These are phyloP conservation scores for Chrysopilus asiliformis DNA, from an alignment of 2,888 invertebrate genomes.

Conservation along the genomic window DNA sequence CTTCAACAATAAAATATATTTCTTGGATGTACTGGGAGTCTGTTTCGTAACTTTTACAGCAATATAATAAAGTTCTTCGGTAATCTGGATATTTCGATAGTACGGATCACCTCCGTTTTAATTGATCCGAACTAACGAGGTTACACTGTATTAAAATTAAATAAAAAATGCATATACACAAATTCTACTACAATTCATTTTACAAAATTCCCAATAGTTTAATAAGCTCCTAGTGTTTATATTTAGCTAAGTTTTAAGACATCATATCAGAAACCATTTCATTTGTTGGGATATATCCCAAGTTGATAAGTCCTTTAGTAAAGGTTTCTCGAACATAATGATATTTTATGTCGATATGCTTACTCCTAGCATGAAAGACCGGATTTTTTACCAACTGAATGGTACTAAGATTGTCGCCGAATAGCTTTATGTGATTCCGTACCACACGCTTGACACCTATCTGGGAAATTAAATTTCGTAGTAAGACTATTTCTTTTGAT, in stretches of 20 bases:
- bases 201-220: conserved; percentile 4
- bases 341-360: conserved; percentile 13
- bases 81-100: too few species aligned
- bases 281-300: conserved; percentile 10
- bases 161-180: too few species aligned
- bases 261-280: conserved; percentile 12
- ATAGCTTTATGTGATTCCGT: conserved; percentile 1
- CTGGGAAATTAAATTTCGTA: conserved; percentile 6
- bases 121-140: too few species aligned
- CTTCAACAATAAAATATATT: too few species aligned
- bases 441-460: conserved; percentile 2
- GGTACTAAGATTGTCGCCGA: conserved; percentile 12
- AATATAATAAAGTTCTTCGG: too few species aligned
- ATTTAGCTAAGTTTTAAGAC: conserved; percentile 10
- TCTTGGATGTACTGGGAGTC: too few species aligned
- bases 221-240: conserved; percentile 7
- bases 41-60: too few species aligned
- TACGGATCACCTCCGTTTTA: too few species aligned
- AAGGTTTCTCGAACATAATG: conserved; percentile 11
- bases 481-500: conserved; percentile 9
- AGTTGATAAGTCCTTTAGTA: conserved; percentile 1
- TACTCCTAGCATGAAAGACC: conserved; percentile 11
- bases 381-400: conserved; percentile 12
- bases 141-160: too few species aligned
- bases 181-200: too few species aligned